Evolutionary conservation across 2,113 vertebrate species (phyloP).

Genomic region (Sterna hirundo): DNA sequence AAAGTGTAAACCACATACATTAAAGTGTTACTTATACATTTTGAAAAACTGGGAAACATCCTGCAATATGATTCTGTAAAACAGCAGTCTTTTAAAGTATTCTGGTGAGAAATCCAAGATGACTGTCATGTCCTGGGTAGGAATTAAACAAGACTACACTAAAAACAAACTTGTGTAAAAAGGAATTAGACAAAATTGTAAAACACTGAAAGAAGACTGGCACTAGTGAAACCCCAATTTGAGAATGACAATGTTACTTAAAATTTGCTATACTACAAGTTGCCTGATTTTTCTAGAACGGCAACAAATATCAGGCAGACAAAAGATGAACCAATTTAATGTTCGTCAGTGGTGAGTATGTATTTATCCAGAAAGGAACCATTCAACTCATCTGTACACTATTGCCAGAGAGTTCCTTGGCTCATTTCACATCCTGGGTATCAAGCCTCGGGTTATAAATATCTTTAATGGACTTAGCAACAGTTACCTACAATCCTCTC

Average conservation of each 20-base stretch:
- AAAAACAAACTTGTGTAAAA: neutral
- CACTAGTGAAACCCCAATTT: neutral
- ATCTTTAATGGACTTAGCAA: conserved; percentile 50
- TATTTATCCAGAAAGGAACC: neutral
- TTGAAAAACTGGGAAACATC: neutral
- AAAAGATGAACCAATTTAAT: neutral
- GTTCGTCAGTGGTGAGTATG: neutral
- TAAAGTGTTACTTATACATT: neutral
- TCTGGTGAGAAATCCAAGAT: neutral
- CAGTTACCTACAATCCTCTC: conserved; percentile 24
- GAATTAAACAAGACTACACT: neutral
- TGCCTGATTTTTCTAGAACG: neutral
- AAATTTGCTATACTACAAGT: accelerated
- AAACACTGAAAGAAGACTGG: neutral
- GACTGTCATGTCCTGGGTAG: neutral
- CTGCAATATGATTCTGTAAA: neutral
- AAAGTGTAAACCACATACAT: neutral
- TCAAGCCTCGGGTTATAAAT: conserved; percentile 40
- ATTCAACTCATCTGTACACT: neutral
- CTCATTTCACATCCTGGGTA: conserved; percentile 6
- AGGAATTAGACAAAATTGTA: neutral
- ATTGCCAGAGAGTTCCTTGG: neutral
- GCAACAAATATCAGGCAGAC: neutral
- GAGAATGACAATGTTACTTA: neutral
- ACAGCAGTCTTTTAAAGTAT: neutral